Base-by-base conservation (phyloP, 2,888 invertebrate genomes). In the Eumacrocentrus americanus region DNA sequence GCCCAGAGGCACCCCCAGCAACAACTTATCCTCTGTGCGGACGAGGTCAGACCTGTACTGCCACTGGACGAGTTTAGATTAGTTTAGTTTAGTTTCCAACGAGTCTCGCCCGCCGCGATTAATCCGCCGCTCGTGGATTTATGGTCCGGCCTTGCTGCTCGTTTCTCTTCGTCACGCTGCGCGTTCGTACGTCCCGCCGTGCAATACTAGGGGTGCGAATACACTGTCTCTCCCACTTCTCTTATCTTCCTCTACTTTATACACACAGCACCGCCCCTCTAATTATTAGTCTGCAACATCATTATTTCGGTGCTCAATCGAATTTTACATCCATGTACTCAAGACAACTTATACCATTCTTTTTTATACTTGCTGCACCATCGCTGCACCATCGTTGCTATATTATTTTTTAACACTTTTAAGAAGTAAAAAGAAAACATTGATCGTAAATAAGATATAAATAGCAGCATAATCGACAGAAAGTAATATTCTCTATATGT, bases 41-140 rank as follows among this genome's bases (percentile, higher is more conserved):
- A 46, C 46, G 46, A 25, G 46, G 46, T 46, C 46, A 23, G 6
- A 22, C 18, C 23, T 23, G 46, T 37, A 25, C 35, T 37, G 16
- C 34, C 18, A 66, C 69, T 69, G 68, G 72, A 71, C 74, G 77
- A 77, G 77, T 77, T 77, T 76, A 77, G 76, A 77, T 78, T 77
- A 77, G 76, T 77, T 77, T 74, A 74, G 76, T 76, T 75, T 74
- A 73, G 76, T 74, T 75, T 68, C 72, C 72, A 75, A 77, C 75
- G 73, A 77, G 77, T 77, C 75, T 75, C 69, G 61, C 67, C 70
- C 68, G 68, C 68, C 67, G 64, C 74, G 74, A 77, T 77, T 78
- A 77, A 77, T 77, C 75, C 73, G 65, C 66, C 64, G 70, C 68
- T 62, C 66, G 70, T 71, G 70, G 71, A 77, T 77, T 77, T 77